Base-by-base conservation (phyloP, 2,888 invertebrate species). In the Ptilodon capucinus region DNA sequence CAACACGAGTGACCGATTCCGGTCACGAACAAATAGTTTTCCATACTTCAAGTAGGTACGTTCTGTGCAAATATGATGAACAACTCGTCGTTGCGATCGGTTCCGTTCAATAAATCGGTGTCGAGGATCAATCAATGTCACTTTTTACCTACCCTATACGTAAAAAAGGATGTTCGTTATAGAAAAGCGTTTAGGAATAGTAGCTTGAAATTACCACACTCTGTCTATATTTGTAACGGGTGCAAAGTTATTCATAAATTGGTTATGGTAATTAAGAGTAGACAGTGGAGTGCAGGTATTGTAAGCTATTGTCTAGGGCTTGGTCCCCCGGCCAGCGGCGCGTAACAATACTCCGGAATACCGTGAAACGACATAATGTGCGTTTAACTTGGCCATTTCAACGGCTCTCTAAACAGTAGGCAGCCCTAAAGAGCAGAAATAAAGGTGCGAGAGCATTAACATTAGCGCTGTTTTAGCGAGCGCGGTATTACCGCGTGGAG, bases 51-150 rank as follows among this genome's bases (percentile, higher is more conserved):
- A 62, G 63, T 72, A 28, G 14, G n/a, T 16, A 21, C 55, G 57
- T 68, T 64, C 59, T 72, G 78, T 77, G 76, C 70, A 76, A 76
- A 76, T 78, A 71, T 66, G 69, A 64, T 50, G 45, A 60, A 60
- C 56, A 43, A 53, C 55, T 53, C 54, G 49, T 54, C 55, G 49
- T 57, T 42, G 60, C 56, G 60, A 67, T 64, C 60, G 65, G 71
- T 65, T 70, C 56, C 64, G 64, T 64, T 64, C 57, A 66, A 63
- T 64, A 62, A 54, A 69, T 59, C 49, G 51, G 66, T 70, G 75
- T 70, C 71, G 75, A 79, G 76, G 71, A 81, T 82, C 74, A 65
- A 78, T 85, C 81, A 83, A 73, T 73, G 83, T 79, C 82, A 74
- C 52, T 66, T 71, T 63, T 65, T 68, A 62, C 66, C 61, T 67